Evolutionary conservation across 2,113 vertebrate species (phyloP), one percentile per base, ranked within the genome.

Genomic region (Amphiprion ocellaris): DNA sequence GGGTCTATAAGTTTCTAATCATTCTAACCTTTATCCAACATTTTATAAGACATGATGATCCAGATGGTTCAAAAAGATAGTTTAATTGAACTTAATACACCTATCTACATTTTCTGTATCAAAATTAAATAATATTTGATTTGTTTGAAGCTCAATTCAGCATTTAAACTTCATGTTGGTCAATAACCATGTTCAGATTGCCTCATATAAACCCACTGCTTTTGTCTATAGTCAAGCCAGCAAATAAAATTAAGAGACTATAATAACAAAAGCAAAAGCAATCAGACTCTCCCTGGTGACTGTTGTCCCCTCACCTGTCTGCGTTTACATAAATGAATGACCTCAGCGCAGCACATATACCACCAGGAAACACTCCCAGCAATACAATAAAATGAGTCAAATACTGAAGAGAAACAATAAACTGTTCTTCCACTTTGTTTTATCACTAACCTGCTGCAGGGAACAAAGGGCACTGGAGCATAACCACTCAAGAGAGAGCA

Each of bases 171-270:
- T 14, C 14, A 44, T 44, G 41, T 44, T 44, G 12, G 41, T 44
- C 41, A 12, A 14, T 15, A 44, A 44, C 15, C 3, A 44, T 44
- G 41, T 15, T 14, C 41, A 37, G 7, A 9, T 37, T 37, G 33
- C 33, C 9, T 37, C 33, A 9, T 10, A 44, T 44, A 12, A 15
- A 4, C 9, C 33, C 41, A 44, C 14, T 44, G 12, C 14, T 15
- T 52, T 19, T 49, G 49, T 65, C 24, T 50, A 8, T 16, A 52
- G 39, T 44, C 16, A 52, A 6, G 17, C 16, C 39, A 26, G 56
- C 19, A 72, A 47, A 49, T 21, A 52, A 30, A 64, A 50, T 52
- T 55, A 73, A 62, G 28, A 53, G 47, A 47, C 23, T 16, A 41
- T 44, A 23, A 39, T 21, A 6, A 46, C 55, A 53, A n/a, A 53